Evolutionary conservation across 2,888 invertebrate species (phyloP).

Genomic region (Microctonus hyperodae): DNA sequence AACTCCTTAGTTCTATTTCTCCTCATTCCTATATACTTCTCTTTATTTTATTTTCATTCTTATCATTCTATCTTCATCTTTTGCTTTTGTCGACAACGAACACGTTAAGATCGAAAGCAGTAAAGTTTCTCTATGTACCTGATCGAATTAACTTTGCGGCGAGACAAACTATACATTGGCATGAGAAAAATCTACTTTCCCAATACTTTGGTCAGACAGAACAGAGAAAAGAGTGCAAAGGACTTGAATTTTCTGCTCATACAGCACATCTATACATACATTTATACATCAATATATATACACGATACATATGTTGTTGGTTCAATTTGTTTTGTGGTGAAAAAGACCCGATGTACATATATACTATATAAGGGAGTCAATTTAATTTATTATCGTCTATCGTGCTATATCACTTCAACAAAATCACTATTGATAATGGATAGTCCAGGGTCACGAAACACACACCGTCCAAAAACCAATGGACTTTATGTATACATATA

Average conservation of each 20-base stretch:
- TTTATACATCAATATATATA: background rate
- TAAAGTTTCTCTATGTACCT: constrained; percentile 35
- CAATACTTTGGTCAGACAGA: constrained; percentile 7
- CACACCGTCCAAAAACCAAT: constrained; percentile 1
- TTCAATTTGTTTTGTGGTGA: constrained; percentile 17
- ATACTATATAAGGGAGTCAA: constrained; percentile 9
- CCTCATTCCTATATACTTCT: background rate
- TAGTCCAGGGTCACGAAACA: constrained; percentile 20
- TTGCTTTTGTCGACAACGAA: constrained; percentile 23
- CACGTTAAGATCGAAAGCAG: constrained; percentile 31
- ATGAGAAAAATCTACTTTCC: constrained; percentile 9
- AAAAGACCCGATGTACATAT: constrained; percentile 2
- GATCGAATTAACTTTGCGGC: constrained; percentile 35
- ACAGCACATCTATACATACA: background rate
- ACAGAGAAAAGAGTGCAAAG: background rate
- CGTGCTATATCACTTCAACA: constrained; percentile 9
- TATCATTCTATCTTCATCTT: constrained; percentile 6
- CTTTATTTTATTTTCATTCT: constrained; percentile 23
- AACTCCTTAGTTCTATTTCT: constrained; percentile 25
- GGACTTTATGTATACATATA: background rate
- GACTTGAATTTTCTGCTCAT: background rate
- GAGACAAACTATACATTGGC: constrained; percentile 15
- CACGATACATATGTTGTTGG: background rate
- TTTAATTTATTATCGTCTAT: constrained; percentile 23
- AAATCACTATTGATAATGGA: constrained; percentile 20